Evolutionary conservation across 2,888 invertebrate genomes (phyloP).

Genomic region (Meta bourneti): DNA sequence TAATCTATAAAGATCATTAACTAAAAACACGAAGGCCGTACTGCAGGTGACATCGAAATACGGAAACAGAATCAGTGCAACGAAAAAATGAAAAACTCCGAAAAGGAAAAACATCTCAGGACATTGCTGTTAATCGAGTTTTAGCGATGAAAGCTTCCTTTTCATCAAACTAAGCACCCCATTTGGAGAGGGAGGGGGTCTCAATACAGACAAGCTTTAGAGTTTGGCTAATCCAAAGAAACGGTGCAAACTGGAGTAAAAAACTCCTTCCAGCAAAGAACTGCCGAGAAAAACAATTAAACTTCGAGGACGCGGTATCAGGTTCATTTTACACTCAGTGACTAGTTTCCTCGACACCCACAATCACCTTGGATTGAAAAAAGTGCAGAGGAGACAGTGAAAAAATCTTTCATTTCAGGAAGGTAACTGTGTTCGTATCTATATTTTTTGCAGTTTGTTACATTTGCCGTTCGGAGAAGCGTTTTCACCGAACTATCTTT

Average conservation of each 20-base stretch:
- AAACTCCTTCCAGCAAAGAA: conserved; percentile 22
- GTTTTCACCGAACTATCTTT: conserved; percentile 26
- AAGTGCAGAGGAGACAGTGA: not conserved
- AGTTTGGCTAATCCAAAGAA: conserved; percentile 58
- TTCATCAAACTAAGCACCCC: conserved; percentile 30
- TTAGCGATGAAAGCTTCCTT: conserved; percentile 27
- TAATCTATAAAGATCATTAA: not conserved
- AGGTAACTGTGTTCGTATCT: conserved; percentile 35
- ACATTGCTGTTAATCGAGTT: conserved; percentile 34
- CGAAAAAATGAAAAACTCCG: not conserved
- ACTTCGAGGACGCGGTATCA: conserved; percentile 59
- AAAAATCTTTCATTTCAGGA: conserved; percentile 51
- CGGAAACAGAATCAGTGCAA: conserved; percentile 3
- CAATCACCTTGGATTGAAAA: conserved; percentile 53
- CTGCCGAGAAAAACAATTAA: conserved; percentile 65
- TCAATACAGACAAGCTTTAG: conserved; percentile 11
- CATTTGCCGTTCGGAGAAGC: conserved; percentile 12
- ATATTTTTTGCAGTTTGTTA: conserved; percentile 38
- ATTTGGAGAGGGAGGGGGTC: not conserved
- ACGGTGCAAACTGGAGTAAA: conserved; percentile 33
- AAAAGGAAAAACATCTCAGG: not conserved
- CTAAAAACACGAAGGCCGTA: not conserved
- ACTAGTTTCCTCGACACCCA: conserved; percentile 56
- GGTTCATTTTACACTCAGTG: conserved; percentile 69
- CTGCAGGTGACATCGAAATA: not conserved